These are phyloP conservation scores for Gonatopus flavifemur DNA, from an alignment of 1,140 invertebrate species.

Conservation along the genomic window DNA sequence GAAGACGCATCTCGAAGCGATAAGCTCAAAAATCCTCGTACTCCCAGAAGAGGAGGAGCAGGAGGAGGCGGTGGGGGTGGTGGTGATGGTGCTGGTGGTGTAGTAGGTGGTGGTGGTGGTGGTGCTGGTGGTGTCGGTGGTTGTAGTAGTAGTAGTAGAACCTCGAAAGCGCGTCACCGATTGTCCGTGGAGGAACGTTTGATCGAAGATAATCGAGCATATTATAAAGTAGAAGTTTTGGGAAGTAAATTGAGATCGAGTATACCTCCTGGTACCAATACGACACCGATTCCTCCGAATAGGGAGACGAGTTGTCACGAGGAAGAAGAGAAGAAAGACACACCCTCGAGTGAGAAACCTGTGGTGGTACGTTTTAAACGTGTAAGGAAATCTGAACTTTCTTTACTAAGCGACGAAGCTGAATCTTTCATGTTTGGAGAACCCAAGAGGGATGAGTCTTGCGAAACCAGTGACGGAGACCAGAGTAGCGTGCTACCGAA, in stretches of 20 bases:
- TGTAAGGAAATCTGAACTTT: slow-evolving; percentile 71
- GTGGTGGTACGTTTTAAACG: slow-evolving; percentile 74
- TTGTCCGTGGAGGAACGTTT: slow-evolving; percentile 62
- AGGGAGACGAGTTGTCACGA: slow-evolving; percentile 14
- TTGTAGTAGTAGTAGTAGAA: slow-evolving; percentile 38
- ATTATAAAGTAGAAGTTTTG: slow-evolving; percentile 74
- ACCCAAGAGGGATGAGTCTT: slow-evolving; percentile 65
- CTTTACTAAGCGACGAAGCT: slow-evolving; percentile 75
- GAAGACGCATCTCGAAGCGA: too few relatives aligned
- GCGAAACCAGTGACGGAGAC: slow-evolving; percentile 54
- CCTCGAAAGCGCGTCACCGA: slow-evolving; percentile 51
- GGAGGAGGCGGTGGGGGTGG: too few relatives aligned
- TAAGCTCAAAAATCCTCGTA: too few relatives aligned
- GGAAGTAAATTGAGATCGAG: slow-evolving; percentile 70
- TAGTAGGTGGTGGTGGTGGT: too few relatives aligned
- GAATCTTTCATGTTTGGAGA: slow-evolving; percentile 80
- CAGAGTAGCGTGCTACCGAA: slow-evolving; percentile 50
- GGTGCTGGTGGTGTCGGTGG: too few relatives aligned
- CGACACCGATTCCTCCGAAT: slow-evolving; percentile 11
- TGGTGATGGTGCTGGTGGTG: too few relatives aligned
- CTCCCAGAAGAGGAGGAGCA: too few relatives aligned
- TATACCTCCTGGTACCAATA: slow-evolving; percentile 35
- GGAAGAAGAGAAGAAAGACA: slow-evolving; percentile 43
- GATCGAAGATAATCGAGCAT: slow-evolving; percentile 65
- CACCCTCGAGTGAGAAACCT: slow-evolving; percentile 58